Evolutionary conservation across 2,888 invertebrate genomes (phyloP), one percentile per base, ranked within the genome.

Genomic region (Coenonympha glycerion): DNA sequence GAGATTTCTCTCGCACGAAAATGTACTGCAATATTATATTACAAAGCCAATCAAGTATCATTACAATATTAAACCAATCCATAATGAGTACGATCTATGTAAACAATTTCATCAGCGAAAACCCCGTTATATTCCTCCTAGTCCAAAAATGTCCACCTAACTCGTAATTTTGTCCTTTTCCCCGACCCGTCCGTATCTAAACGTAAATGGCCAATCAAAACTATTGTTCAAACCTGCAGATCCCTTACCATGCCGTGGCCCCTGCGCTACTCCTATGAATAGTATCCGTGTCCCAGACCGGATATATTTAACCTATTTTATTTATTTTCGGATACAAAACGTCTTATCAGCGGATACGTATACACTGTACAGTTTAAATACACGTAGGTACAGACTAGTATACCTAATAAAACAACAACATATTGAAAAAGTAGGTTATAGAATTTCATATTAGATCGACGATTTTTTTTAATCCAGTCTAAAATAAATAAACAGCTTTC

Each of bases 281-380:
- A 68, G 68, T 71, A 66, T 74, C 71, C 68, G 72, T 69, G 73
- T 67, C 76, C 76, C 76, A 53, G 54, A 58, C 76, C 79, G 82
- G 84, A 82, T 80, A 78, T 83, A 84, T 83, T 82, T 80, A 83
- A 79, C 76, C 76, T 76, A 83, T 85, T 85, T 85, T 85, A 85
- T 84, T 83, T 84, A 84, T 84, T 84, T 83, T 77, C 74, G 78
- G 82, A 84, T 83, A 84, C 83, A 82, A 82, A 82, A 80, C 76
- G 76, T 78, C 83, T 84, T 84, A 84, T 84, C 84, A 69, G 71
- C 72, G 76, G 8, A 15, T 79, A n/a, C n/a, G n/a, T n/a, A n/a
- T n/a, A n/a, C n/a, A n/a, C n/a, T n/a, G 73, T 79, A 78, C 79
- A 75, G 75, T 71, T 62, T 62, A 53, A 57, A 52, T 19, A 5